A percentile compares a stretch with the other conserved stretches of the same genome.
Evolutionary conservation across 1,140 invertebrate species (phyloP).

Genomic region (Drosophila nannoptera): DNA sequence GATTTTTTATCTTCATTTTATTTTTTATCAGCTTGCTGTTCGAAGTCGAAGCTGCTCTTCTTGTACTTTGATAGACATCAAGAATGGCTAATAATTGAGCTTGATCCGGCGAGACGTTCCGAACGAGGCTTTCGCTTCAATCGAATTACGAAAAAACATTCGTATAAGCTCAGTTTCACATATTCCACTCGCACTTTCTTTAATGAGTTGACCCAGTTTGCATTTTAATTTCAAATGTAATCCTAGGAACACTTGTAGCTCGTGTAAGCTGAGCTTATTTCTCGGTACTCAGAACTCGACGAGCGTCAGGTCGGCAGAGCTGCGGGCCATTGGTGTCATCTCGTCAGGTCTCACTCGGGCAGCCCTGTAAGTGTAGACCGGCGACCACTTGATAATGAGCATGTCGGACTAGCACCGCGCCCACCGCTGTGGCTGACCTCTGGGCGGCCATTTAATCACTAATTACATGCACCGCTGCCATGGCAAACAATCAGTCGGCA

Average conservation of each 20-base stretch:
- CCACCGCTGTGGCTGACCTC: conserved; percentile 54
- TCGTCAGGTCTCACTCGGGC: conserved; percentile 46
- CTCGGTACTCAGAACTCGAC: conserved; percentile 1
- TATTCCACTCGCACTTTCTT: not conserved
- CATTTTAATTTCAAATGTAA: not conserved
- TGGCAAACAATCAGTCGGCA: conserved; percentile 47
- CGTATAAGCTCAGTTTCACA: not conserved
- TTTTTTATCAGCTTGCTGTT: conserved; percentile 49
- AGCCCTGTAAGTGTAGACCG: conserved; percentile 45
- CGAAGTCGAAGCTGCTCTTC: not conserved
- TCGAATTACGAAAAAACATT: not conserved
- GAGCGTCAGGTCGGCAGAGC: not conserved
- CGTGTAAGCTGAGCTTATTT: conserved; percentile 18
- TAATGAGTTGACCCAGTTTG: not conserved
- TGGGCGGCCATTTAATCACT: conserved; percentile 76
- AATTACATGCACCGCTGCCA: conserved; percentile 68
- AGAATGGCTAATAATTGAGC: conserved; percentile 48
- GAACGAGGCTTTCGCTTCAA: not conserved
- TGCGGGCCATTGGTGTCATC: conserved; percentile 21
- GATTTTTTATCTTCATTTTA: conserved; percentile 40
- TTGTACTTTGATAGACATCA: conserved; percentile 13
- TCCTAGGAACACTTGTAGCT: conserved; percentile 12
- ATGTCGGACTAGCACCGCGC: conserved; percentile 54
- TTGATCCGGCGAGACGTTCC: conserved; percentile 15
- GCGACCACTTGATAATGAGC: conserved; percentile 72